Conservation (phyloP, 35 echinoderm and acorn worm species). For the Heliocidaris tuberculata region DNA sequence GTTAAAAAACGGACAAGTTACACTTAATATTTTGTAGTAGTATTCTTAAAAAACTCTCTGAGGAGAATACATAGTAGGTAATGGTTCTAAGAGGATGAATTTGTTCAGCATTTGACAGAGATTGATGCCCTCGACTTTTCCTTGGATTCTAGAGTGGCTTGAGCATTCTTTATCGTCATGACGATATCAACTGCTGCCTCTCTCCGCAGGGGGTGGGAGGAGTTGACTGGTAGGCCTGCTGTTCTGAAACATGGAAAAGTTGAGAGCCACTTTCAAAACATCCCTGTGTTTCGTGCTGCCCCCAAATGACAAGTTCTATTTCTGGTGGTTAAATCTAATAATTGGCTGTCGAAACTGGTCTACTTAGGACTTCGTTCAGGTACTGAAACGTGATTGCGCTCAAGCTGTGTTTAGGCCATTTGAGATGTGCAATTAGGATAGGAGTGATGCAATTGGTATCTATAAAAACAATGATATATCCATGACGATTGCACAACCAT, state of each 20-base stretch:
- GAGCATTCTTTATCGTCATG: slow-evolving; percentile 25
- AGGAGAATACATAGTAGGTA: neutral
- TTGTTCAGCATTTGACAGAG: neutral
- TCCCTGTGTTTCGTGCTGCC: neutral
- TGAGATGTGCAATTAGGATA: neutral
- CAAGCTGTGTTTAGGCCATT: neutral
- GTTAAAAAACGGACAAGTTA: too few species aligned
- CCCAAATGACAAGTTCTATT: neutral
- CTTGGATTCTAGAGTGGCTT: neutral
- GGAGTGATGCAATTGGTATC: neutral
- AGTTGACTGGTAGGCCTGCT: slow-evolving; percentile 28
- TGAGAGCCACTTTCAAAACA: slow-evolving; percentile 4
- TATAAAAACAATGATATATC: neutral
- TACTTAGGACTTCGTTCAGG: neutral
- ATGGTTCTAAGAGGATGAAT: neutral
- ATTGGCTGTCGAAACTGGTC: neutral
- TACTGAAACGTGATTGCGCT: neutral
- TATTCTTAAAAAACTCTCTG: neutral
- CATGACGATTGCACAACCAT: neutral
- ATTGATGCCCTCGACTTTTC: neutral
- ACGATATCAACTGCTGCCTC: neutral
- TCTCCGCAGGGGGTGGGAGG: slow-evolving; percentile 36
- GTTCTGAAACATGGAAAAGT: slow-evolving; percentile 6
- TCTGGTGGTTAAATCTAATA: neutral
- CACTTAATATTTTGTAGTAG: neutral